Evolutionary conservation across 2,113 vertebrate genomes (phyloP).

Genomic region (Phasianus colchicus): DNA sequence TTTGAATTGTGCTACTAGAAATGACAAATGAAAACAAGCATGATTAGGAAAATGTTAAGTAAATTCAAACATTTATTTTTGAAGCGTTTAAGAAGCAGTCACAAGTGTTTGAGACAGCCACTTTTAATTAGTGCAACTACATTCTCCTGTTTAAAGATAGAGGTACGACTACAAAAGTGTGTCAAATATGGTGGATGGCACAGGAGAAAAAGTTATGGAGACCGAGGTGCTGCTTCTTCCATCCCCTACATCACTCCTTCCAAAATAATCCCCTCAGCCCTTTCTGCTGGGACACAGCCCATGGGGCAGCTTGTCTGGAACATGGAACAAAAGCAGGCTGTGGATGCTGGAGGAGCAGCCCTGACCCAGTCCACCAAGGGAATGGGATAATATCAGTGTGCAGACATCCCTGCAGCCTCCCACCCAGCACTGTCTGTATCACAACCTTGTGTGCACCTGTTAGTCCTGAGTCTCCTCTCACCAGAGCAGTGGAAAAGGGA

Average conservation of each 20-base stretch:
- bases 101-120: background rate
- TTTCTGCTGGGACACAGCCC: background rate
- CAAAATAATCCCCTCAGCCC: background rate
- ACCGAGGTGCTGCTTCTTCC: background rate
- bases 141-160: rapidly evolving
- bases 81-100: background rate
- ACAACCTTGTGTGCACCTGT: rapidly evolving
- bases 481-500: background rate
- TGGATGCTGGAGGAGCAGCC: background rate
- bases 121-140: background rate
- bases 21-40: background rate
- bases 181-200: background rate
- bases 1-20: background rate
- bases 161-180: background rate
- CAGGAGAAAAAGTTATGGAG: background rate
- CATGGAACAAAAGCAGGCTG: background rate
- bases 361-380: background rate
- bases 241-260: background rate
- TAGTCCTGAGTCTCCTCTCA: background rate
- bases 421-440: rapidly evolving
- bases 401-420: background rate
- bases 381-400: background rate
- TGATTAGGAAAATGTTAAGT: background rate
- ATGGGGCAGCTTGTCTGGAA: background rate
- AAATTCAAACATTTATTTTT: background rate